phyloP scores from a whole-genome alignment of 1,140 invertebrate genomes.

The Batillaria attramentaria region DNA sequence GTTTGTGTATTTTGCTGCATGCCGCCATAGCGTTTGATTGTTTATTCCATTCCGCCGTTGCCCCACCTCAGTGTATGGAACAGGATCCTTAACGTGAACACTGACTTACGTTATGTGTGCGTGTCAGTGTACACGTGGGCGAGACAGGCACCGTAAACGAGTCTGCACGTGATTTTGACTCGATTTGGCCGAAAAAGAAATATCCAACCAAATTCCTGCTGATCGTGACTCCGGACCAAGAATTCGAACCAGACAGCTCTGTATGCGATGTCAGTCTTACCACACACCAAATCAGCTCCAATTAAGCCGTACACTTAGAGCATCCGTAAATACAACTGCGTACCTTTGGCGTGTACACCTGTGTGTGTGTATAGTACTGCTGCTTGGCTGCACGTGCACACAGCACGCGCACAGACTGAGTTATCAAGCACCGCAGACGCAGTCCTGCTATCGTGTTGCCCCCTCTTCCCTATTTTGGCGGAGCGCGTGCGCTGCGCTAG shows the following conservation, averaged over 20 bases:
- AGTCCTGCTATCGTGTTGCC: background rate
- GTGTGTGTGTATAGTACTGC: background rate
- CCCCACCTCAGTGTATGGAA: too few relatives aligned
- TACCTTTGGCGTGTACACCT: background rate
- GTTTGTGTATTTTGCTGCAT: background rate
- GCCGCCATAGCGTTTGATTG: too few relatives aligned
- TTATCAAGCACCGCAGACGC: background rate
- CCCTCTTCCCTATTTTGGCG: constrained; percentile 11
- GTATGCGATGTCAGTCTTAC: background rate
- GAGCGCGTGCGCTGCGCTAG: background rate
- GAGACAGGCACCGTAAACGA: too few relatives aligned
- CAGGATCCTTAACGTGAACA: too few relatives aligned
- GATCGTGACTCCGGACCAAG: background rate
- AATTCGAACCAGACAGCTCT: background rate
- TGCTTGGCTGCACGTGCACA: background rate
- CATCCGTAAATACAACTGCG: background rate
- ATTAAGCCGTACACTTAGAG: background rate
- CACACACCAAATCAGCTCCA: background rate
- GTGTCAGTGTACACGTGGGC: too few relatives aligned
- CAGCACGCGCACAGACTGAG: background rate
- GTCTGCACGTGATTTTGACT: too few relatives aligned
- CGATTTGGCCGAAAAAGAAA: too few relatives aligned
- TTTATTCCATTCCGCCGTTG: too few relatives aligned
- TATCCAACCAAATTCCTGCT: background rate
- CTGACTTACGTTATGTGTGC: too few relatives aligned